Evolutionary conservation across 1,140 invertebrate species (phyloP), one percentile per base, ranked within the genome.

Genomic region (Cherax destructor): DNA sequence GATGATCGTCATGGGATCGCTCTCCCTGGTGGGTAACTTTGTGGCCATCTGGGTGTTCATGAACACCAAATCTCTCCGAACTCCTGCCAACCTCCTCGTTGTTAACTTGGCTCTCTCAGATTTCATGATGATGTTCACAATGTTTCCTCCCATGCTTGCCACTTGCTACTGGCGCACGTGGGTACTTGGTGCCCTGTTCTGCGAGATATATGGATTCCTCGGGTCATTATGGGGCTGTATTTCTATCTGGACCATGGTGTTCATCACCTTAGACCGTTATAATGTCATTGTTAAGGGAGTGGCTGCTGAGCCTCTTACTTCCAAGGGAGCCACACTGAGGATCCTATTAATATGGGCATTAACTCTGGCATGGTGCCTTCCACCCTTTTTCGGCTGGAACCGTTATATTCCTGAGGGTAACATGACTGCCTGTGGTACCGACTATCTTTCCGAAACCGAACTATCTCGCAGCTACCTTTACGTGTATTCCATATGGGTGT

Each of bases 51-150:
- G 89, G 89, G 83, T 91, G 13, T 91, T 91, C 89, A 24, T 72
- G 69, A 77, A 85, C 69, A 91, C 89, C 74, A 76, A 74, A 10
- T 85, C 69, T 30, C 83, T 91, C 47, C 89, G 83, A 10, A 78
- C 83, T n/a, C 83, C 83, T 76, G 77, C 89, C 41, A 91, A 91
- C 59, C 59, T 80, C 24, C 89, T 91, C 59, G 84, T 76, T 56
- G 77, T 91, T 50, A 86, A 85, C 89, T 83, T 91, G 81, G 89
- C 89, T 59, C 24, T 91, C 52, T 85, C 89, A 1, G 89, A 91
- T 76, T 83, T 91, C 72, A 56, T 79, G 74, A 91, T 91, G 89
- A 91, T 91, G 89, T 83, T 91, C 13, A 79, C 89, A 1, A 83
- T 85, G 89, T 86, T 91, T 49, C 89, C 89, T 1, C 72, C 84